Base-by-base conservation (phyloP, 1,140 invertebrate species). In the Drosophila asahinai region DNA sequence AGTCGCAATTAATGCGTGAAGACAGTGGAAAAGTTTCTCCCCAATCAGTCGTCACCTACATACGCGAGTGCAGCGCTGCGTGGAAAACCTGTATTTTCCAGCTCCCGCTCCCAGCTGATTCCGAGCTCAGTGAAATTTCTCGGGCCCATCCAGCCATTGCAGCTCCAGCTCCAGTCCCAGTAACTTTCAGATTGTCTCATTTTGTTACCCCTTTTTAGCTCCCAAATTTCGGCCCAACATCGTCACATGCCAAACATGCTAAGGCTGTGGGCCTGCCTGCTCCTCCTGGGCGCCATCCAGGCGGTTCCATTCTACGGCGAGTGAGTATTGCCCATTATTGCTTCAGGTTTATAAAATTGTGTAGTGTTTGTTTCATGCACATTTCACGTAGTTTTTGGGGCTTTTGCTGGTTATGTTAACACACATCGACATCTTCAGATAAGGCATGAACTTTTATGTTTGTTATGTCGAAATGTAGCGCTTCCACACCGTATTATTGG, bases 21-120 rank as follows among this genome's bases (percentile, higher is more conserved):
- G 81, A 81, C 81, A 68, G 84, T 87, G 81, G 84, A 83, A 87
- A 87, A 81, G 40, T 83, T 83, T 83, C 64, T 77, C 54, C 33
- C 67, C 63, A 75, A 57, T 42, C 72, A 66, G 49, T 65, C 58
- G 45, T 84, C 80, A 87, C 70, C 80, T 73, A 77, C 51, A 77
- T 86, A 63, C 59, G 27, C 57, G 75, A 82, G 75, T 79, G 76
- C 70, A 79, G 45, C 48, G 68, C 67, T 63, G 62, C 77, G 59
- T 83, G 77, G 80, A 71, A 87, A 87, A 87, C 84, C 84, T 72
- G 84, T 87, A 80, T 83, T 84, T 80, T 77, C 47, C 70, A 36
- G 42, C 43, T 58, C 47, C 38, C 47, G 48, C 52, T 40, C 65
- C 65, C 84, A 87, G 77, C 84, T 87, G 80, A 73, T 87, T 60